Evolutionary conservation across 2,113 vertebrate species (phyloP).

Genomic region (Lynx canadensis): DNA sequence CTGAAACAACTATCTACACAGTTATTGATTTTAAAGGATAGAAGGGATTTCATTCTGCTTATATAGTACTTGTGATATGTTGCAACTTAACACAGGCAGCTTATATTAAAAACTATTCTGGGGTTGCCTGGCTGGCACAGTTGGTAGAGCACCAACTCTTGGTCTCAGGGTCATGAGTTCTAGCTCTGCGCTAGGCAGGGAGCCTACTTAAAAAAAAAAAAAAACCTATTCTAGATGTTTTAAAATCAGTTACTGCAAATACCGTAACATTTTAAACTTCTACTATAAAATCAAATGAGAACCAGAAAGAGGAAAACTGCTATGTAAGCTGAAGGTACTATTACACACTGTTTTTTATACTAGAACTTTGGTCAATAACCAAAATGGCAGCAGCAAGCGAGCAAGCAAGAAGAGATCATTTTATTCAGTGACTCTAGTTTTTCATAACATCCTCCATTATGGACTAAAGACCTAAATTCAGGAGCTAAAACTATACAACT

Average conservation of each 20-base stretch:
- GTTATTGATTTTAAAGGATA: background rate
- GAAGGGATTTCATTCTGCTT: background rate
- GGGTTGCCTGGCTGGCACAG: background rate
- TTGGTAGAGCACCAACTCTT: background rate
- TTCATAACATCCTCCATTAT: background rate
- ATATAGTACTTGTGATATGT: background rate
- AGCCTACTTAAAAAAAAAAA: no score
- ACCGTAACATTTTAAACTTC: background rate
- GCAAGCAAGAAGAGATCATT: background rate
- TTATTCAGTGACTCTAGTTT: background rate
- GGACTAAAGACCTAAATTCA: background rate
- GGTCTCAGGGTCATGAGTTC: background rate
- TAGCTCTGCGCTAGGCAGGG: background rate
- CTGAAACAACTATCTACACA: background rate
- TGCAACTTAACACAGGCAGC: background rate
- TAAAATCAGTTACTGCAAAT: background rate
- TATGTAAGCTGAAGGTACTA: background rate
- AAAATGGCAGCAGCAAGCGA: background rate
- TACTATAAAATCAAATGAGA: constrained; percentile 7
- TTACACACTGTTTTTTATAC: background rate
- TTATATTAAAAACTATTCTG: background rate
- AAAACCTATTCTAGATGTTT: background rate
- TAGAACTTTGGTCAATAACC: background rate
- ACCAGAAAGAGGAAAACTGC: background rate
- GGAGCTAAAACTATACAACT: background rate